A percentile compares a stretch with the other conserved stretches of the same genome.
Evolutionary conservation across 2,888 invertebrate genomes (phyloP).

Genomic region (Heteromurus nitidus): DNA sequence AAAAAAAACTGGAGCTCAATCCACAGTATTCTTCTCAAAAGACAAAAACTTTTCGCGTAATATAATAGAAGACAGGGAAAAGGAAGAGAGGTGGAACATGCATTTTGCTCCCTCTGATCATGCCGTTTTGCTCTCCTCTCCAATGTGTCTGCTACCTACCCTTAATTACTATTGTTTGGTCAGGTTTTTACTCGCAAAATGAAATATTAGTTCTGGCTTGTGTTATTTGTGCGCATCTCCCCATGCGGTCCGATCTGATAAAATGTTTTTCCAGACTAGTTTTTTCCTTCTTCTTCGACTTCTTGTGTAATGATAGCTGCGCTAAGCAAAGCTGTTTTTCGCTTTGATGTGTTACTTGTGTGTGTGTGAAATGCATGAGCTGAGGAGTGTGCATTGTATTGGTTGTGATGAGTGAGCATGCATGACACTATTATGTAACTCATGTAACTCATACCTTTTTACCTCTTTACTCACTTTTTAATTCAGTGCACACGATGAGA

Average conservation of each 20-base stretch:
- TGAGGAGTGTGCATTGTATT: too few species aligned
- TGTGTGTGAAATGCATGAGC: neutral
- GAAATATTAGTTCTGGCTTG: slow-evolving; percentile 62
- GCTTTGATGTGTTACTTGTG: too few species aligned
- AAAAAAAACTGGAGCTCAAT: neutral
- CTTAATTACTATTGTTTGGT: slow-evolving; percentile 64
- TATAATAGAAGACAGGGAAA: slow-evolving; percentile 3
- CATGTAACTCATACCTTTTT: too few species aligned
- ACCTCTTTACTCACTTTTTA: neutral
- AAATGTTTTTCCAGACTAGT: slow-evolving; percentile 50
- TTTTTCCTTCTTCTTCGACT: slow-evolving; percentile 30
- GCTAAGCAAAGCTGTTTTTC: too few species aligned
- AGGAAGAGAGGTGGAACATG: slow-evolving; percentile 12
- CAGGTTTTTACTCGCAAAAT: slow-evolving; percentile 59
- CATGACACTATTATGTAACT: slow-evolving; percentile 47
- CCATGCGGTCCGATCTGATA: slow-evolving; percentile 63
- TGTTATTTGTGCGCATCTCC: slow-evolving; percentile 64
- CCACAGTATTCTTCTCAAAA: too few species aligned
- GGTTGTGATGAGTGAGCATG: too few species aligned
- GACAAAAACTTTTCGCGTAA: neutral
- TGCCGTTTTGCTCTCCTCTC: neutral
- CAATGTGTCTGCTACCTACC: slow-evolving; percentile 28
- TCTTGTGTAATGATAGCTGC: too few species aligned
- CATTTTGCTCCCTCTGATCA: neutral
- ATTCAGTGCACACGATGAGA: slow-evolving; percentile 21